A percentile compares a stretch with the other conserved stretches of the same genome.
phyloP scores from a whole-genome alignment of 2,888 invertebrate species.

The Cataglyphis livida region DNA sequence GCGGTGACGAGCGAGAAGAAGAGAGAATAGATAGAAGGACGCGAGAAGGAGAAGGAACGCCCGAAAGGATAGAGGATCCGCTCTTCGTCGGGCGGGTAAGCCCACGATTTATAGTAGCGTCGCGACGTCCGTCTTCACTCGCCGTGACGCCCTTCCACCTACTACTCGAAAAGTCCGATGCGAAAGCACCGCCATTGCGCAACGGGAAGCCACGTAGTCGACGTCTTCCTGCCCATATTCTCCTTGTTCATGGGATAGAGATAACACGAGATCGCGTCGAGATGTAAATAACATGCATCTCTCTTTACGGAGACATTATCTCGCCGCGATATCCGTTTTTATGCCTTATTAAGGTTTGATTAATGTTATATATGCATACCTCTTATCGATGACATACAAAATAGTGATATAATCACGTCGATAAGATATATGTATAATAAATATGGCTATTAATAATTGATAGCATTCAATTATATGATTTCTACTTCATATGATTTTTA shows the following conservation, averaged over 20 bases:
- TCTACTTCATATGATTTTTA: neutral
- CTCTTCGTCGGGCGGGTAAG: slow-evolving; percentile 84
- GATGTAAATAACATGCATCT: slow-evolving; percentile 47
- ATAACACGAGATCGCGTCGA: slow-evolving; percentile 52
- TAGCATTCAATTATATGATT: neutral
- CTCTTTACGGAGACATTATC: slow-evolving; percentile 8
- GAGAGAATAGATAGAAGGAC: neutral
- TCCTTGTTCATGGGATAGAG: slow-evolving; percentile 52
- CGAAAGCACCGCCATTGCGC: slow-evolving; percentile 70
- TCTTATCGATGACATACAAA: neutral
- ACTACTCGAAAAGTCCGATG: slow-evolving; percentile 77
- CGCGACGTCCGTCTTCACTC: slow-evolving; percentile 86
- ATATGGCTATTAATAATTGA: neutral
- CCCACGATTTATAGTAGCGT: slow-evolving; percentile 84
- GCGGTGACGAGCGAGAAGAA: slow-evolving; percentile 57
- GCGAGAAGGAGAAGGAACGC: slow-evolving; percentile 58
- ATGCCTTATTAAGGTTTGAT: slow-evolving; percentile 21
- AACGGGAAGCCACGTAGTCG: slow-evolving; percentile 59
- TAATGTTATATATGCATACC: neutral
- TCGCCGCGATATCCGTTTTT: neutral
- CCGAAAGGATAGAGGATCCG: slow-evolving; percentile 75
- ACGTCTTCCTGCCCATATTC: slow-evolving; percentile 60
- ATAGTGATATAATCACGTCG: neutral
- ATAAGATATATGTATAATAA: neutral
- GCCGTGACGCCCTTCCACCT: slow-evolving; percentile 85